Evolutionary conservation across 2,113 vertebrate species (phyloP).

Genomic region (Oryctolagus cuniculus): DNA sequence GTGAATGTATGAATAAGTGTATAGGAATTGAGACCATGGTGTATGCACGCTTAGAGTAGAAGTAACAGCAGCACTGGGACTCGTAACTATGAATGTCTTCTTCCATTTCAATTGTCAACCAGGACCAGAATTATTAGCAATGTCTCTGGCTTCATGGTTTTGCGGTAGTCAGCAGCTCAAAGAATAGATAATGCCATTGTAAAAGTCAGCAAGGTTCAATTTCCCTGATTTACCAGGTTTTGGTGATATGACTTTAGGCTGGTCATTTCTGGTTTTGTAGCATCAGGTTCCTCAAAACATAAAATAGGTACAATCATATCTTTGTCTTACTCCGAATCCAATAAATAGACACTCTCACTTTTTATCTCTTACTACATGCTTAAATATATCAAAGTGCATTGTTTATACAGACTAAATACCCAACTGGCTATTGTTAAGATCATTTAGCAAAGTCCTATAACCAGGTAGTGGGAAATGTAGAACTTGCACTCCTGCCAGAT

Average conservation of each 20-base stretch:
- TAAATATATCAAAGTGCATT: neutral
- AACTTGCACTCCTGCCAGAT: fast-evolving
- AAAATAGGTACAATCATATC: neutral
- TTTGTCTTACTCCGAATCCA: neutral
- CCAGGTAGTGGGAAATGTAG: neutral
- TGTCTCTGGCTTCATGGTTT: neutral
- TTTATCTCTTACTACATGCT: neutral
- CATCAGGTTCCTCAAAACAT: neutral
- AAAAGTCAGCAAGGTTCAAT: neutral
- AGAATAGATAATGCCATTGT: neutral
- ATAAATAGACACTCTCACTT: fast-evolving
- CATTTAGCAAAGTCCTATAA: neutral
- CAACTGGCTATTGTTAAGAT: neutral
- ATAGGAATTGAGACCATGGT: slow-evolving; percentile 12
- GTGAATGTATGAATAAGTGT: neutral
- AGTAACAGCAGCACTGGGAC: slow-evolving; percentile 60
- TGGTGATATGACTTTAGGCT: neutral
- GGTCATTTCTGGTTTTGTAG: neutral
- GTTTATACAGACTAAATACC: neutral
- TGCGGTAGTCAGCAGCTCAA: slow-evolving; percentile 30
- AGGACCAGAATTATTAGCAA: neutral
- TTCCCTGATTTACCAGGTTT: neutral
- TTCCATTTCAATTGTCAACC: neutral
- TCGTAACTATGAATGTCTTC: slow-evolving; percentile 53
- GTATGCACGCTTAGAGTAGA: neutral